Conservation (phyloP, 2,888 invertebrate genomes). For the Eueremaeus valkanovi region DNA sequence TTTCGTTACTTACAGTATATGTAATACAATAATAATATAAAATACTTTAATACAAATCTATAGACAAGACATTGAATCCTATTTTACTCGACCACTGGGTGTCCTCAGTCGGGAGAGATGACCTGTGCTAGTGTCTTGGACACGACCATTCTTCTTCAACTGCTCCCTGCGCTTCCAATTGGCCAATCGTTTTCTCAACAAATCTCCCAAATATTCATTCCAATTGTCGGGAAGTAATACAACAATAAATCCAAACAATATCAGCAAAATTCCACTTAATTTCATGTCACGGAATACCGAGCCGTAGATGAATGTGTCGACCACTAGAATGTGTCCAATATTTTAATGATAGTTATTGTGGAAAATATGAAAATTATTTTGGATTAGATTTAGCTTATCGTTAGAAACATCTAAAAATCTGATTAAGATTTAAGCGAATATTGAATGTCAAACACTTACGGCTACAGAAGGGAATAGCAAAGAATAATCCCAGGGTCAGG, state of each 20-base stretch:
- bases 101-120: constrained; percentile 87
- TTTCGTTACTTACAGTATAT: too few relatives aligned
- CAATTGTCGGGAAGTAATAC: constrained; percentile 95
- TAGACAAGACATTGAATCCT: too few relatives aligned
- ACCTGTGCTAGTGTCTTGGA: constrained; percentile 79
- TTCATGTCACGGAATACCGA: constrained; percentile 90
- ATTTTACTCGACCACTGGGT: constrained; percentile 87
- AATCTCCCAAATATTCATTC: constrained; percentile 87
- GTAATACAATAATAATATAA: too few relatives aligned
- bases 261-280: constrained; percentile 85
- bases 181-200: constrained; percentile 64
- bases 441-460: constrained; percentile 60
- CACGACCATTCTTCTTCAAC: constrained; percentile 49
- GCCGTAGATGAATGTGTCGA: constrained; percentile 78
- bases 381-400: background rate
- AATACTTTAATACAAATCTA: too few relatives aligned
- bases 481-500: constrained; percentile 86
- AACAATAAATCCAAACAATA: constrained; percentile 82
- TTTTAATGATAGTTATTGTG: too few relatives aligned
- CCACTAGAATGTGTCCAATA: constrained; percentile 59
- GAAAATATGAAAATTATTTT: too few relatives aligned
- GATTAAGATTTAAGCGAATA: background rate
- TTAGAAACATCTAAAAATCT: background rate
- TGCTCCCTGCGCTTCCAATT: constrained; percentile 46
- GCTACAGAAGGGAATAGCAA: constrained; percentile 89